Evolutionary conservation across 1,140 invertebrate species (phyloP).

Genomic region (Zaprionus nigranus): DNA sequence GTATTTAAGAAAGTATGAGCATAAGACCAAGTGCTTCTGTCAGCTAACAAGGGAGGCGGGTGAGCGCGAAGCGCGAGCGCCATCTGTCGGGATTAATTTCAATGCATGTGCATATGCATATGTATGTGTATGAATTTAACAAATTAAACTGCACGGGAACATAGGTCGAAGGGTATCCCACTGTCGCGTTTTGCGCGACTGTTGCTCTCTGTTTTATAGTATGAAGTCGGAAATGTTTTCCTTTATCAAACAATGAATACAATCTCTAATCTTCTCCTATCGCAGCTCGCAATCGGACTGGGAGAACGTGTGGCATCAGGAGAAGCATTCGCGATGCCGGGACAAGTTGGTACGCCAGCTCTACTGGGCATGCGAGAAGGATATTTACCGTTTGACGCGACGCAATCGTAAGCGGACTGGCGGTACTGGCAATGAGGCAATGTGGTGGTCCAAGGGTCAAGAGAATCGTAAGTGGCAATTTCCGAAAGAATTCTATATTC

Average conservation of each 20-base stretch:
- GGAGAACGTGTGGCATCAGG: slow-evolving; percentile 86
- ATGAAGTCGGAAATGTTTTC: too few relatives aligned
- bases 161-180: too few relatives aligned
- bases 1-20: too few relatives aligned
- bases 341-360: slow-evolving; percentile 86
- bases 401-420: slow-evolving; percentile 73
- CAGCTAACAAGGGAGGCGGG: too few relatives aligned
- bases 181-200: too few relatives aligned
- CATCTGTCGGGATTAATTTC: too few relatives aligned
- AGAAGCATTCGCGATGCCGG: slow-evolving; percentile 86
- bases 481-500: neutral
- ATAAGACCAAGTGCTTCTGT: too few relatives aligned
- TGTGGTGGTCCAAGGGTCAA: slow-evolving; percentile 37
- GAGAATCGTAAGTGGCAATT: slow-evolving; percentile 46
- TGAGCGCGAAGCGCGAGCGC: too few relatives aligned
- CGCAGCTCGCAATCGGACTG: slow-evolving; percentile 86
- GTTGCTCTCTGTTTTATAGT: too few relatives aligned
- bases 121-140: too few relatives aligned
- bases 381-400: slow-evolving; percentile 86
- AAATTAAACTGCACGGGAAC: too few relatives aligned
- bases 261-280: neutral
- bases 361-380: slow-evolving; percentile 87
- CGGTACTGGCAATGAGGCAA: slow-evolving; percentile 45
- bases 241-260: neutral
- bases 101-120: too few relatives aligned